Base-by-base conservation (phyloP, 92 coral and sea anemone genomes). In the Diadumene lineata region DNA sequence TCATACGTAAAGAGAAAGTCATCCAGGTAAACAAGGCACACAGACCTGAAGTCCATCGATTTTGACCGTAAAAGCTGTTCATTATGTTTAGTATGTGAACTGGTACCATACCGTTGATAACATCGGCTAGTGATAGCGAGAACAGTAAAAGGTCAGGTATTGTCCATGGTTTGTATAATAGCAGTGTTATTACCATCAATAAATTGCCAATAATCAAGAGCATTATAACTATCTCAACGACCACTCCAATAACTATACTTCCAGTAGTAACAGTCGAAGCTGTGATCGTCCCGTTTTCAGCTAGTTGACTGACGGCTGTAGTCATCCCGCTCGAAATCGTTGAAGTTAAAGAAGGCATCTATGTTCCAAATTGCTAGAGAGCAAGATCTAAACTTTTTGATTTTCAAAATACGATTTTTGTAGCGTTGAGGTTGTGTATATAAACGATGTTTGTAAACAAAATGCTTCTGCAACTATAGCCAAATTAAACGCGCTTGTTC, bases 71-170 rank as follows among this genome's bases (percentile, higher is more conserved):
- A 60, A 94, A 92, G 74, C 83, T 89, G 70, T 87, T 87, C 63
- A 85, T 43, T 10, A 92, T 61, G 70, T 92, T 94, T 1, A 94
- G 56, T 30, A 94, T 48, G 53, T 94, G 97, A 17, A 87, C 48
- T 0, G 97, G 98, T 18, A 94, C 68, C 0, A 78, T 81, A 0
- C 92, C 97, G 64, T 94, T 94, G 29, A 92, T 33, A 51, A 85
- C 71, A 60, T 94, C 98, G 1, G 98, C 94, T 7, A 86, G 15
- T 7, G 98, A 86, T 3, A 94, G 81, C 27, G 98, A 92, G n/a
- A 88, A 84, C 56, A 94, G 55, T 43, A 94, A 80, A 13, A 88
- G 29, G 64, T 94, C 98, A 10, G 97, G 87, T 1, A 88, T 90
- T 22, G 88, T 89, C 88, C 94, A 86, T 66, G 85, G 92, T 76